Conservation (phyloP, 2,797 vertebrate species). For the Sebastiscus albofasciatus region DNA sequence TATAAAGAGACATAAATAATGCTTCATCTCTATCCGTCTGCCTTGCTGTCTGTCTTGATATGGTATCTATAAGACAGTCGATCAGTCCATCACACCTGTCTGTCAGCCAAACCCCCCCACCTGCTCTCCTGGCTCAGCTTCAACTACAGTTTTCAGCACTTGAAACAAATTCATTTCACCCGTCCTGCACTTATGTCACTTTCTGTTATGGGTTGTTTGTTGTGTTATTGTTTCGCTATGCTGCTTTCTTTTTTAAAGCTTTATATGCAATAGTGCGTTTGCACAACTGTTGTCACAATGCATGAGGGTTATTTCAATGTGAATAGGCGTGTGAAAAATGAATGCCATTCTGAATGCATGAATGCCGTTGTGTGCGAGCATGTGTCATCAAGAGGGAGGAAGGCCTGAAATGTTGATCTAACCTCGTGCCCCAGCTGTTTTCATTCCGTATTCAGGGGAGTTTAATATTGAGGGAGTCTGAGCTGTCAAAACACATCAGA, state of each 20-base stretch:
- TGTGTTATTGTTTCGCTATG: neutral
- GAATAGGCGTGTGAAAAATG: constrained; percentile 46
- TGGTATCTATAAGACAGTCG: neutral
- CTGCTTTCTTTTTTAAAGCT: neutral
- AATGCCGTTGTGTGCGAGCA: constrained; percentile 9
- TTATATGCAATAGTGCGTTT: constrained; percentile 28
- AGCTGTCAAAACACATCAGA: constrained; percentile 71
- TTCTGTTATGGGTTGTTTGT: neutral
- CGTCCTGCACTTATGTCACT: constrained; percentile 1
- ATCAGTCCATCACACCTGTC: constrained; percentile 19
- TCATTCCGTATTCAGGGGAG: constrained; percentile 58
- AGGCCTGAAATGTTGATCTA: constrained; percentile 58
- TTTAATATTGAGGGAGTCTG: constrained; percentile 68
- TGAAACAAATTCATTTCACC: constrained; percentile 23
- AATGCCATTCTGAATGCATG: constrained; percentile 35
- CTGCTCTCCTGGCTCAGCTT: constrained; percentile 8
- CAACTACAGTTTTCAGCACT: constrained; percentile 3
- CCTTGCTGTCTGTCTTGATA: constrained; percentile 5
- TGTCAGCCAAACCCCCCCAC: neutral
- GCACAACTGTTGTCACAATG: constrained; percentile 35
- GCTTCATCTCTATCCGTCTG: constrained; percentile 26
- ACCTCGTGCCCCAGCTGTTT: constrained; percentile 66
- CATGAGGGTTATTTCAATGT: constrained; percentile 8
- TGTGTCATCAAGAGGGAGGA: constrained; percentile 20
- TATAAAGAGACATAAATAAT: constrained; percentile 54